Base-by-base conservation (phyloP, 2,797 vertebrate species). In the Odontamblyopus rebecca region DNA sequence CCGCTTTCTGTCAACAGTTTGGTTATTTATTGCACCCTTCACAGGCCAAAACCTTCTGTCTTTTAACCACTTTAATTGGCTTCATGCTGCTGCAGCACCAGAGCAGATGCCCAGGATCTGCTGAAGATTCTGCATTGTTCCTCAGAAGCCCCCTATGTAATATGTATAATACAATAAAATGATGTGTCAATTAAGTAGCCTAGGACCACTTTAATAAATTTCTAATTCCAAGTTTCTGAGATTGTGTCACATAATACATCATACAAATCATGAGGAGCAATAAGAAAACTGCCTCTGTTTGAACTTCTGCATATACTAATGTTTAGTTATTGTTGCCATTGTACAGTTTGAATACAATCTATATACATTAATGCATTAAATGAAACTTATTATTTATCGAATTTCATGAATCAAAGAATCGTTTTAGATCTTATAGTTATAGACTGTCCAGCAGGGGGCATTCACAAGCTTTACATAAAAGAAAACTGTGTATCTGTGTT, bases 31-130 rank as follows among this genome's bases (percentile, higher is more conserved):
- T 92, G 90, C 89, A 79, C 67, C 70, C 77, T 72, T 74, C 59
- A 15, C 75, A 69, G 88, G 83, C 90, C 86, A 87, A 91, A 91
- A 92, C 91, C 90, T 88, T 92, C 92, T 93, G 89, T 90, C 89
- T 93, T 90, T 91, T 93, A 93, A 94, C 89, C 71, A 84, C 83
- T 90, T 86, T 94, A 94, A 95, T 94, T 95, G 93, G 94, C 93
- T 81, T 91, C 93, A 93, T 53, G 93, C 93, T 93, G 94, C 61
- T 93, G 89, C 73, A 87, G 83, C 76, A 82, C 80, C 81, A 71
- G 81, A 81, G 86, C 93, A 93, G 90, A 93, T 94, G 92, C 89
- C 85, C 82, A 80, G 18, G 72, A 82, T 86, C 85, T 88, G 75
- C 85, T 89, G 80, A 87, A 78, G 83, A 82, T 79, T 67, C 77